Base-by-base conservation (phyloP, 2,888 invertebrate species). In the Scaeva pyrastri region DNA sequence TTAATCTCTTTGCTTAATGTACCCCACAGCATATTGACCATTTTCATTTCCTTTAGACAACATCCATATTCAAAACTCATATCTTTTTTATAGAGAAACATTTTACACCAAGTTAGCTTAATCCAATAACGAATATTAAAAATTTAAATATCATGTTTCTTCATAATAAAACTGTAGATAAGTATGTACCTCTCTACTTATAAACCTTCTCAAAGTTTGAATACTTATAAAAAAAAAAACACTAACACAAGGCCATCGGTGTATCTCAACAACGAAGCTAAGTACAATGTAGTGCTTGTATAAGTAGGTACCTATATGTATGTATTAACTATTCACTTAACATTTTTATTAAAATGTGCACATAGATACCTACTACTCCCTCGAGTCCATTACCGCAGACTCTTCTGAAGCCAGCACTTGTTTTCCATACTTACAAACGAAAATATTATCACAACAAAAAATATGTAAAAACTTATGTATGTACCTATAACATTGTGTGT, bases 301-400 rank as follows among this genome's bases (percentile, higher is more conserved):
- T 52, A 39, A 10, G 12, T 10, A 39, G 12, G 12, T 11, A 21
- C 4, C 21, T 21, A 21, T 58, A 36, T 1, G 1, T 19, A 39
- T 23, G 16, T 58, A n/a, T 21, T 58, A 74, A 74, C 74, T 71
- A 66, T 75, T 64, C 64, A 26, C 64, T 74, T 64, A 60, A 68
- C 62, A 76, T 60, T 60, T 39, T 60, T 80, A 85, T 72, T 58
- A 41, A 83, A 83, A 72, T 68, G 26, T 52, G 41, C 21, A 72
- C 66, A 62, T 21, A 58, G 58, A 41, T 58, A 58, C n/a, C 45
- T 45, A 14, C 19, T 36, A 19, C 10, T 58, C 58, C 58, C 58
- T 12, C 5, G 14, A 21, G 19, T 14, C 60, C 31, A 60, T 39
- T 14, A 60, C 19, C 2, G 12, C 14, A 58, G 52, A 55, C 55